Evolutionary conservation across 2,888 invertebrate genomes (phyloP).

Genomic region (Drosophila meridionalis): DNA sequence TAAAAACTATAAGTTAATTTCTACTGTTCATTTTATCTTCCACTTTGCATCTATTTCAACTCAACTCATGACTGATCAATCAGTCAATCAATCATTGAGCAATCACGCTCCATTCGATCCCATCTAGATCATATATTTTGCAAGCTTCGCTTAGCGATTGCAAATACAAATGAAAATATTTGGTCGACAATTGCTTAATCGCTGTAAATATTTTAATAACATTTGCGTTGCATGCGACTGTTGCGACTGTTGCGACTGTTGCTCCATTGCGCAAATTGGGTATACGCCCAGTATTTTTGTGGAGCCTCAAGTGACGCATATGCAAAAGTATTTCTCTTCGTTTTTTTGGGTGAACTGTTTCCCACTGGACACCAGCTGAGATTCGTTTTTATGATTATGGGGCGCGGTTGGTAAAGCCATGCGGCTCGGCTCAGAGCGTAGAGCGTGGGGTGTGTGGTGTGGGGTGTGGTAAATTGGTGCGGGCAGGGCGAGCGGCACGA

Average conservation of each 20-base stretch:
- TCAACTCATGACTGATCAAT: neutral
- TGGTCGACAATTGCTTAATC: slow-evolving; percentile 31
- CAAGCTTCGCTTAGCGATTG: neutral
- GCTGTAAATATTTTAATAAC: slow-evolving; percentile 42
- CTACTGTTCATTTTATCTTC: neutral
- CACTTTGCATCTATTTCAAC: neutral
- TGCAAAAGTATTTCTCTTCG: slow-evolving; percentile 28
- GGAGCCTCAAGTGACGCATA: slow-evolving; percentile 64
- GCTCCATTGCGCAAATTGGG: slow-evolving; percentile 54
- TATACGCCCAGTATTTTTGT: slow-evolving; percentile 69
- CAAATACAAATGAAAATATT: slow-evolving; percentile 33
- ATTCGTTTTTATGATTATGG: slow-evolving; percentile 40
- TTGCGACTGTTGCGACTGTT: neutral
- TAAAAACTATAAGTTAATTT: no score
- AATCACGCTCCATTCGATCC: no score
- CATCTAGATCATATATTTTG: neutral
- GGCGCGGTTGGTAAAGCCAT: slow-evolving; percentile 66
- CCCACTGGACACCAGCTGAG: slow-evolving; percentile 24
- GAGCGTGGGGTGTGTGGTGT: neutral
- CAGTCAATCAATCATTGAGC: neutral
- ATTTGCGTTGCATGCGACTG: slow-evolving; percentile 16
- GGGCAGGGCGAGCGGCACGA: slow-evolving; percentile 17
- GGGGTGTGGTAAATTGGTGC: neutral
- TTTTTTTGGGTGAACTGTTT: slow-evolving; percentile 12
- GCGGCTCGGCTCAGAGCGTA: neutral